A percentile compares a stretch with the other conserved stretches of the same genome.
Conservation (phyloP, 2,888 invertebrate species). For the Achlya flavicornis region DNA sequence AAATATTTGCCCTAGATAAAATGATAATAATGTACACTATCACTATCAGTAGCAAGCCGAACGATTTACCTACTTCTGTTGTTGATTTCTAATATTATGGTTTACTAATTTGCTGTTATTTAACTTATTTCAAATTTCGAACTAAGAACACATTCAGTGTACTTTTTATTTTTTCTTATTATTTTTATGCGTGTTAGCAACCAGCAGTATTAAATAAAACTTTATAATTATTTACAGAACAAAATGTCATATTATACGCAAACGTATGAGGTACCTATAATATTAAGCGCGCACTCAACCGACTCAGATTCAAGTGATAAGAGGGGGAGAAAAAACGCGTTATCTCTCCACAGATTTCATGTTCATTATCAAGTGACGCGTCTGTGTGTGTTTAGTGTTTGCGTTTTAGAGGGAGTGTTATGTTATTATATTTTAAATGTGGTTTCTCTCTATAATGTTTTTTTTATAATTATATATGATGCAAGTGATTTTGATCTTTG, state of each 20-base stretch:
- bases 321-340: conserved; percentile 45
- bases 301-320: conserved; percentile 56
- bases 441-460: neutral
- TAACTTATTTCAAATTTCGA: neutral
- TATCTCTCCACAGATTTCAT: conserved; percentile 72
- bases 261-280: conserved; percentile 8
- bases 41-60: neutral
- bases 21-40: neutral
- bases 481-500: no score
- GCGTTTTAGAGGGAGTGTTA: conserved; percentile 15
- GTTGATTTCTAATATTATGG: no score
- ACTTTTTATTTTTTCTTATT: neutral
- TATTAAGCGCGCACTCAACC: conserved; percentile 5
- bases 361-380: conserved; percentile 71
- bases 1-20: conserved; percentile 25
- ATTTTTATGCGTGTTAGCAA: no score
- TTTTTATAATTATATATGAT: no score
- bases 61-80: neutral
- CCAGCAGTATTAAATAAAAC: neutral
- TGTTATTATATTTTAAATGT: neutral
- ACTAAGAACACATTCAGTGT: neutral
- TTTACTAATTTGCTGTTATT: neutral
- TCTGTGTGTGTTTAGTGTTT: conserved; percentile 36
- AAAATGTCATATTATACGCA: conserved; percentile 1
- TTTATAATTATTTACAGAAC: neutral